phyloP scores from a whole-genome alignment of 2,797 vertebrate genomes.

The Antennarius maculatus region DNA sequence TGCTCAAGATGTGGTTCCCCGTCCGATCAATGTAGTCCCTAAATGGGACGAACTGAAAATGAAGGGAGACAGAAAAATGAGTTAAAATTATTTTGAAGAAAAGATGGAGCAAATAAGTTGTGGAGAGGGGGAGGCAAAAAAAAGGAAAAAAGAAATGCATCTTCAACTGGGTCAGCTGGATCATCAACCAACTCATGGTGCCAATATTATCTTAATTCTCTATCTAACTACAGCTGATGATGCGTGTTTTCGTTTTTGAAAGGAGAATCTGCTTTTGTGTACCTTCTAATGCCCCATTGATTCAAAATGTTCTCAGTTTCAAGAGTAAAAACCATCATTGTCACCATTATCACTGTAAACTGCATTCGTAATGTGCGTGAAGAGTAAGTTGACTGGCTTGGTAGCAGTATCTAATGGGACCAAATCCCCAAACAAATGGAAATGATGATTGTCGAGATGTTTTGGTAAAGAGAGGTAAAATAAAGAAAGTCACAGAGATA shows the following conservation, averaged over 20 bases:
- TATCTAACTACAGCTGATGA: too few species aligned
- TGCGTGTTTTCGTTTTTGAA: too few species aligned
- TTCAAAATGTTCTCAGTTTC: background rate
- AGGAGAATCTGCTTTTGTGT: too few species aligned
- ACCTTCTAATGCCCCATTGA: background rate
- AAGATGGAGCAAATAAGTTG: background rate
- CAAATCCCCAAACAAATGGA: background rate
- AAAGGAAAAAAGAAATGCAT: too few species aligned
- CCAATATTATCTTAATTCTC: too few species aligned
- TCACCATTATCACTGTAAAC: background rate
- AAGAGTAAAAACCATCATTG: background rate
- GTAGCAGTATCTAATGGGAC: background rate
- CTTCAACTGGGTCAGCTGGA: too few species aligned
- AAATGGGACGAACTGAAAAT: conserved; percentile 92
- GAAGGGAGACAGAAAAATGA: background rate
- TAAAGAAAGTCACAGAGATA: background rate
- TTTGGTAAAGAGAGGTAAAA: background rate
- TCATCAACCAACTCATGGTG: too few species aligned
- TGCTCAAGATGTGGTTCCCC: conserved; percentile 94
- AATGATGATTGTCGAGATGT: background rate
- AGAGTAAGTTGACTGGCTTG: background rate
- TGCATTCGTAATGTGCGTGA: background rate
- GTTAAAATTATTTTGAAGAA: background rate
- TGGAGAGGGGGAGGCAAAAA: too few species aligned
- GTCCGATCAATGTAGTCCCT: conserved; percentile 95